Evolutionary conservation across 1,140 invertebrate genomes (phyloP).

Genomic region (Zaprionus tsacasi): DNA sequence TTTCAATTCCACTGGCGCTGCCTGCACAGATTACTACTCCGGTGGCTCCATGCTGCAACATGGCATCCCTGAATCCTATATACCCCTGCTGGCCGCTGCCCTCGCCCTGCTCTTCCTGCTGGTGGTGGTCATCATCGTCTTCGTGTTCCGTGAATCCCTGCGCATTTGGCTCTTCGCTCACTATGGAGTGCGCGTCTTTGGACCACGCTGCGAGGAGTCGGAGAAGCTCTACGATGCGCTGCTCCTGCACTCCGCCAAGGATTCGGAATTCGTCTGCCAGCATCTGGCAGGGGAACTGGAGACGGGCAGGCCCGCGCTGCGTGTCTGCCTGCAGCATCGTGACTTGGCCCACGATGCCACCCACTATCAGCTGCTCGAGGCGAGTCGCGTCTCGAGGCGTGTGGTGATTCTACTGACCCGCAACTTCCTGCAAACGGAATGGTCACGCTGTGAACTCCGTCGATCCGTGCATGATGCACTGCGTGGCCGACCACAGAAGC

Average conservation of each 20-base stretch:
- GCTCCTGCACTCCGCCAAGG: conserved; percentile 96
- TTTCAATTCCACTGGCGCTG: conserved; percentile 89
- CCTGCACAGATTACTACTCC: conserved; percentile 92
- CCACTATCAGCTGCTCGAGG: conserved; percentile 91
- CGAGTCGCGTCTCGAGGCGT: conserved; percentile 92
- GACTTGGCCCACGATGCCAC: conserved; percentile 88
- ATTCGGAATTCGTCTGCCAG: conserved; percentile 94
- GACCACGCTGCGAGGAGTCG: conserved; percentile 88
- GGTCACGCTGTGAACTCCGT: conserved; percentile 93
- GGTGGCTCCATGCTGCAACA: conserved; percentile 93
- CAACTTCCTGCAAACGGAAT: conserved; percentile 93
- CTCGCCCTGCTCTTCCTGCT: conserved; percentile 89
- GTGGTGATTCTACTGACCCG: conserved; percentile 91
- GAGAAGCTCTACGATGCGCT: conserved; percentile 96
- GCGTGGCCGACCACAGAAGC: conserved; percentile 90
- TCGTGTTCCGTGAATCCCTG: conserved; percentile 93
- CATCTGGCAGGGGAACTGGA: conserved; percentile 93
- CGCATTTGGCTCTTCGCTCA: conserved; percentile 94
- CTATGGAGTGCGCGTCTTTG: conserved; percentile 92
- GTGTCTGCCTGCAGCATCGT: conserved; percentile 94
- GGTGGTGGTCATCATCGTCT: conserved; percentile 90
- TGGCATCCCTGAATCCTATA: conserved; percentile 92
- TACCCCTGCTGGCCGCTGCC: conserved; percentile 92
- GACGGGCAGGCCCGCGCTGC: conserved; percentile 88
- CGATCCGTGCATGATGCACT: conserved; percentile 93